These are phyloP conservation scores for Zygothrica quintamaculata DNA, from an alignment of 2,888 invertebrate species.

Conservation along the genomic window DNA sequence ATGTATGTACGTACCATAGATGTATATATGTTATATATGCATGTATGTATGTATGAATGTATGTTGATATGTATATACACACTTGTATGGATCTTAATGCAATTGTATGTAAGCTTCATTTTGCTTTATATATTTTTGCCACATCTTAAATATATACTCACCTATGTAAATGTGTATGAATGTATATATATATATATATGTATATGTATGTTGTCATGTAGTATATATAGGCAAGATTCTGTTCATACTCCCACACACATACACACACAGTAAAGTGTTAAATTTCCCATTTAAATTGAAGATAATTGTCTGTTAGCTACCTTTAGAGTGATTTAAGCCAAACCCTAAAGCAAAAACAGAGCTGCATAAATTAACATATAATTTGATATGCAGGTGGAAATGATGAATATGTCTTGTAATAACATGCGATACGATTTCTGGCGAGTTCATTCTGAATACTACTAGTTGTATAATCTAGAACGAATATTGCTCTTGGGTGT, in stretches of 20 bases:
- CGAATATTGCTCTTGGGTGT: constrained; percentile 5
- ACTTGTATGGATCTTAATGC: too few relatives aligned
- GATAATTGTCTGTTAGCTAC: constrained; percentile 1
- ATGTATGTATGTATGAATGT: background rate
- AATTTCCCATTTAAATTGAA: constrained; percentile 5
- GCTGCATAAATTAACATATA: constrained; percentile 25
- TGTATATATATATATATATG: too few relatives aligned
- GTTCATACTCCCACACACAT: too few relatives aligned
- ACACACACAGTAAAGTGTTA: background rate
- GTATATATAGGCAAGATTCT: too few relatives aligned
- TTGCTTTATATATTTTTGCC: background rate
- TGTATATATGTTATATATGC: background rate
- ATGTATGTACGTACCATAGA: background rate
- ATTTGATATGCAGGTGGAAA: constrained; percentile 1
- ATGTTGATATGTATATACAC: background rate
- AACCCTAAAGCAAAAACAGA: constrained; percentile 3
- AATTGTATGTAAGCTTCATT: too few relatives aligned
- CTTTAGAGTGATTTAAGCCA: constrained; percentile 1
- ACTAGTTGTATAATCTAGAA: constrained; percentile 9
- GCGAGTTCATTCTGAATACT: constrained; percentile 11
- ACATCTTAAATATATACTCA: background rate
- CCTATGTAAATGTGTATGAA: background rate
- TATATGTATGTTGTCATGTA: background rate
- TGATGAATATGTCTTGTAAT: constrained; percentile 18
- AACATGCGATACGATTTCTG: constrained; percentile 12